Base-by-base conservation (phyloP, 2,797 vertebrate species). In the Limnodromus scolopaceus region DNA sequence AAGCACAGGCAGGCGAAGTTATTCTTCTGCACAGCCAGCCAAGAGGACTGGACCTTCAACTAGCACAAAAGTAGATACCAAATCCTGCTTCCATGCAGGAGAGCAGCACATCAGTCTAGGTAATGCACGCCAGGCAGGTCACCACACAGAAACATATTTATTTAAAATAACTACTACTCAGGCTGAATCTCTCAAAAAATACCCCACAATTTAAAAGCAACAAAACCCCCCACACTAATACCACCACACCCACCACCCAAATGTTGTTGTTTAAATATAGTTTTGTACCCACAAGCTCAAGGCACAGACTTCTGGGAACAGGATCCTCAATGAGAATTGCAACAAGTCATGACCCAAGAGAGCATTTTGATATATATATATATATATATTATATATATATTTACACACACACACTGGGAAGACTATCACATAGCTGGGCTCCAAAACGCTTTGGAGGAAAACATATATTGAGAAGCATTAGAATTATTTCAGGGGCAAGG, bases 151-250 rank as follows among this genome's bases (percentile, higher is more conserved):
- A 91, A 65, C 0, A 0, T 3, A 36, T 30, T 63, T 41, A 27
- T 36, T 77, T 85, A 24, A 72, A 87, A 64, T 87, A 27, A 48
- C 9, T 61, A 12, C 23, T 49, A 8, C 6, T 78, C 9, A 11
- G 38, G 22, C 15, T 46, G 16, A 84, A 84, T 27, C 12, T 43
- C 28, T 46, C 46, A 0, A 28, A 87, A 80, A 72, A 48, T 4
- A 77, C 14, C 6, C 19, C 43, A 41, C 4, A 27, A 32, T 17
- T 80, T 39, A 34, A 76, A 72, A 71, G 7, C 6, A 51, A n/a
- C 1, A 6, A 14, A 39, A 7, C 0, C 11, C 0, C 19, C 13
- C 38, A 48, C 15, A 51, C 2, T 13, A 22, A 16, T 53, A 76
- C 28, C 16, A 41, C 7, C 23, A 24, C 46, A 13, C 7, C 46